Base-by-base conservation (phyloP, 2,113 vertebrate species). In the Podarcis cretensis region DNA sequence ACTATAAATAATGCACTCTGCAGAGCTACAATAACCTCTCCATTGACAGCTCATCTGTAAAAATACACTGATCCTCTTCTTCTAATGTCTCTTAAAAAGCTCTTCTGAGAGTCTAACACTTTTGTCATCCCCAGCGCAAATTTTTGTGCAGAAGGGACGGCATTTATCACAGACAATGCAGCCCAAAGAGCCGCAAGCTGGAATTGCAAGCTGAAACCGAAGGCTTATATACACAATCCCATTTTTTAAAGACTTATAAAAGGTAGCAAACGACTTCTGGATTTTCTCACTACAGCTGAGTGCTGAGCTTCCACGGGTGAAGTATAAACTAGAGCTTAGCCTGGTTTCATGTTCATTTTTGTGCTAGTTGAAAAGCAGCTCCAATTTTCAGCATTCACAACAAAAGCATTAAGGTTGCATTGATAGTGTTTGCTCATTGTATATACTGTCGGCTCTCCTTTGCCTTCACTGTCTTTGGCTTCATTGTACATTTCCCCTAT, bases 1-100 rank as follows among this genome's bases (percentile, higher is more conserved):
- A 59, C 83, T 80, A 89, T 89, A 89, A 85, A 87, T 83, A 90
- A 90, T 71, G 84, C 84, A 86, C 84, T 87, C 84, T 76, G 84
- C 84, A 86, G 32, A 59, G 40, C 73, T 86, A 86, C 43, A 90
- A 78, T 90, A 83, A 86, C 1, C 43, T 81, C 25, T 86, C 20
- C 27, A n/a, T 1, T 86, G 89, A 90, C n/a, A 59, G 84, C 79
- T 68, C 89, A 90, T 87, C 80, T 86, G 73, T 78, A 83, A 87
- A 90, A 87, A 82, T 87, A 83, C 73, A 90, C 79, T 40, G 57
- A 76, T 82, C 87, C 73, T 84, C 78, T 81, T 48, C 71, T 87
- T 77, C 79, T 82, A 86, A 86, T 71, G 63, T 82, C 80, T 82
- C 84, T 82, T 87, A 54, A 90, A 91, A 86, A 30, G 9, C 10